Conservation (phyloP, 1,140 invertebrate genomes). For the Drosophila leontia region DNA sequence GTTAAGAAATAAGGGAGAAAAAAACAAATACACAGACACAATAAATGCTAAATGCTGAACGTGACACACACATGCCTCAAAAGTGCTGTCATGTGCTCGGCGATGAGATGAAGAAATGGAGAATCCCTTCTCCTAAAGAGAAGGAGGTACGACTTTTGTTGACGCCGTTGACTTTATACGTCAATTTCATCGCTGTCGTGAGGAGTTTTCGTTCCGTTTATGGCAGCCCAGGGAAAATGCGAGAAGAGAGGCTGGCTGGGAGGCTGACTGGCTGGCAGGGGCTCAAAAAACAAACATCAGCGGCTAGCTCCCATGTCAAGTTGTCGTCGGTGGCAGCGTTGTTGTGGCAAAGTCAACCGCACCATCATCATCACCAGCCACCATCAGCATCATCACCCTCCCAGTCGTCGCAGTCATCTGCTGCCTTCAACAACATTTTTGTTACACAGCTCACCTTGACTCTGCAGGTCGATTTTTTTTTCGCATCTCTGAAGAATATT, state of each 20-base stretch:
- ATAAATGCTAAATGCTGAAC: slow-evolving; percentile 80
- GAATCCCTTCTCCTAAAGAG: not conserved
- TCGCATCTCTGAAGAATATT: slow-evolving; percentile 15
- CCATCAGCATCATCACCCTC: slow-evolving; percentile 20
- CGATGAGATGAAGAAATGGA: slow-evolving; percentile 21
- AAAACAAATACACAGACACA: slow-evolving; percentile 57
- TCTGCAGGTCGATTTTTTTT: slow-evolving; percentile 12
- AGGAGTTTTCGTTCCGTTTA: slow-evolving; percentile 70
- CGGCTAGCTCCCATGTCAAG: slow-evolving; percentile 66
- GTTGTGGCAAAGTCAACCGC: slow-evolving; percentile 60
- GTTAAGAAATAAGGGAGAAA: slow-evolving; percentile 6
- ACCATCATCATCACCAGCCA: slow-evolving; percentile 45
- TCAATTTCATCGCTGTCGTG: slow-evolving; percentile 70
- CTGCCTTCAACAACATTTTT: slow-evolving; percentile 43
- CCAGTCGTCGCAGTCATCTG: slow-evolving; percentile 26
- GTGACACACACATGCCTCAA: slow-evolving; percentile 67
- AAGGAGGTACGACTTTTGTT: slow-evolving; percentile 50
- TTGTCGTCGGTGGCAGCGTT: slow-evolving; percentile 61
- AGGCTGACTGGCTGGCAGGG: slow-evolving; percentile 8
- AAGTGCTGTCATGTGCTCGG: slow-evolving; percentile 69
- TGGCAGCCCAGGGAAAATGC: slow-evolving; percentile 52
- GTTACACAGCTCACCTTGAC: slow-evolving; percentile 41
- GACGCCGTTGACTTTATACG: slow-evolving; percentile 79
- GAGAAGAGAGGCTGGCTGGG: slow-evolving; percentile 1
- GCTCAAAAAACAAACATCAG: slow-evolving; percentile 67